These are phyloP conservation scores for Capreolus pygargus DNA, from an alignment of 2,113 vertebrate species.

Conservation along the genomic window DNA sequence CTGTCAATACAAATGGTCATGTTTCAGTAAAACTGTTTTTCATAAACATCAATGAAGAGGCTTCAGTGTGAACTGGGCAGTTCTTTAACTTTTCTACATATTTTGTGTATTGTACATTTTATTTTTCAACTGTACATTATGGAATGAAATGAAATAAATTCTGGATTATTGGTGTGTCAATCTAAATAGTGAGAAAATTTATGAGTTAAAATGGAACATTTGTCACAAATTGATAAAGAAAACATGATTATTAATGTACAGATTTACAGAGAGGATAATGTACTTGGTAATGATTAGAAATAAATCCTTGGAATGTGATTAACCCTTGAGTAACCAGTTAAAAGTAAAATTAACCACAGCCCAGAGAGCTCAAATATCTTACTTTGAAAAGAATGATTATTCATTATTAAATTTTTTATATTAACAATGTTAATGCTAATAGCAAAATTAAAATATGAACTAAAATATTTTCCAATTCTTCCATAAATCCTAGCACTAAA, in stretches of 20 bases:
- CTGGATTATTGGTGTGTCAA: neutral
- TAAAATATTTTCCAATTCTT: neutral
- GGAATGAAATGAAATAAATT: neutral
- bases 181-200: neutral
- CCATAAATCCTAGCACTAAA: neutral
- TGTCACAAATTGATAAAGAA: neutral
- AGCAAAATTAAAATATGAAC: constrained; percentile 20
- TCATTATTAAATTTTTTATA: neutral
- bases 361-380: neutral
- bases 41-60: neutral
- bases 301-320: neutral
- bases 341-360: neutral
- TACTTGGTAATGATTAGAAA: neutral
- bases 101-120: neutral
- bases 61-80: neutral
- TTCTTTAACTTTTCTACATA: neutral
- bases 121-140: neutral
- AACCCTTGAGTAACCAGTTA: neutral
- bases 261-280: neutral
- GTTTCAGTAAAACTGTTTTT: neutral
- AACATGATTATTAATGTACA: neutral
- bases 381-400: neutral
- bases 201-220: neutral
- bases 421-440: neutral
- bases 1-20: neutral